phyloP scores from a whole-genome alignment of 2,888 invertebrate genomes.

The Nezara viridula region DNA sequence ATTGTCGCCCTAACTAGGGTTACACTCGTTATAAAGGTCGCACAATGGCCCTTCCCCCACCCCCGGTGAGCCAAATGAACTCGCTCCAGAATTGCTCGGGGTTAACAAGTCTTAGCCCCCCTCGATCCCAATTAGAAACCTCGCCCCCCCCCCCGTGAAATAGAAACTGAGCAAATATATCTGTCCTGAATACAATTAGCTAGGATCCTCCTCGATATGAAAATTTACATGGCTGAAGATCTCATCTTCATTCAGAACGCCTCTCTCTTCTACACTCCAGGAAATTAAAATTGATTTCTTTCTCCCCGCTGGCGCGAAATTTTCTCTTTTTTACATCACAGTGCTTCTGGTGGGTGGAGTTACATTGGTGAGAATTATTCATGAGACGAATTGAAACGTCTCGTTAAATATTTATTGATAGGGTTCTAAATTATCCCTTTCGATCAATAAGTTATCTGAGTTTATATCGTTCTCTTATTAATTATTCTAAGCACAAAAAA shows the following conservation, averaged over 20 bases:
- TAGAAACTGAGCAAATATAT: neutral
- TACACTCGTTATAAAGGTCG: constrained; percentile 50
- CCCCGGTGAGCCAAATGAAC: neutral
- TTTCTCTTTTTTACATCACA: neutral
- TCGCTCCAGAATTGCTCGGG: constrained; percentile 17
- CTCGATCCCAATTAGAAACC: constrained; percentile 52
- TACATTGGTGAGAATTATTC: neutral
- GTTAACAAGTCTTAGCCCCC: constrained; percentile 37
- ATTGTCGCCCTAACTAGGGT: constrained; percentile 41
- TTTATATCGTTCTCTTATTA: too few species aligned
- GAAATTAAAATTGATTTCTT: constrained; percentile 41
- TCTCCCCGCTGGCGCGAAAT: neutral
- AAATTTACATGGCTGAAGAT: neutral
- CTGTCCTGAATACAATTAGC: neutral
- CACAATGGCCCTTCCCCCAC: neutral
- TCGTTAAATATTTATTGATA: neutral
- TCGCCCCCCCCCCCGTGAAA: neutral
- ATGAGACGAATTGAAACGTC: constrained; percentile 8
- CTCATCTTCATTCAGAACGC: neutral
- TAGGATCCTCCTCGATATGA: constrained; percentile 4
- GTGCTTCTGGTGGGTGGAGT: neutral
- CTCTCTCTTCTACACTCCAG: neutral
- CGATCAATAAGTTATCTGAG: neutral
- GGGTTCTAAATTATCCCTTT: neutral
- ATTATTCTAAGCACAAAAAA: too few species aligned